phyloP scores from a whole-genome alignment of 2,888 invertebrate genomes.

The Lysandra bellargus region DNA sequence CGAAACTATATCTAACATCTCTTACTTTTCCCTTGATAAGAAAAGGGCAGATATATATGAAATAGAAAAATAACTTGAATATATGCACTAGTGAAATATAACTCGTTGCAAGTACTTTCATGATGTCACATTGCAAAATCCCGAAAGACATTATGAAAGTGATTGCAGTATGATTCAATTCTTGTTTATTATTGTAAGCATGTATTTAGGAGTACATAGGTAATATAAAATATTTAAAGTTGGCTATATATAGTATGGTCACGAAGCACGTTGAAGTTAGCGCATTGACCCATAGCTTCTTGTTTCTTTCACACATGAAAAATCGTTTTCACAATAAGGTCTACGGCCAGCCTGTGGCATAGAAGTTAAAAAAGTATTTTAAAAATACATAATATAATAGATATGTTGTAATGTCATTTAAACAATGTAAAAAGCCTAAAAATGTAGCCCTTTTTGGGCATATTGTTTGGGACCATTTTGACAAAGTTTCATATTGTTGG shows the following conservation, averaged over 20 bases:
- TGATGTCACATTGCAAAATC: not conserved
- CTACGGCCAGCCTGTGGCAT: too few relatives aligned
- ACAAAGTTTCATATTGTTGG: too few relatives aligned
- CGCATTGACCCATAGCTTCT: too few relatives aligned
- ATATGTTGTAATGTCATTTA: too few relatives aligned
- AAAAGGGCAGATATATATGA: not conserved
- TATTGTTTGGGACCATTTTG: too few relatives aligned
- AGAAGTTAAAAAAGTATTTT: too few relatives aligned
- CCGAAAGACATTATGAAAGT: not conserved
- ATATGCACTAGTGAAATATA: not conserved
- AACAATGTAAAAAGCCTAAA: too few relatives aligned
- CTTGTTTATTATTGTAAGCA: not conserved
- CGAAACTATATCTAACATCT: conserved; percentile 3
- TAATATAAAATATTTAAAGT: not conserved
- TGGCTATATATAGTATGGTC: not conserved
- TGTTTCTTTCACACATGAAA: too few relatives aligned
- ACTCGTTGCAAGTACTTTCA: not conserved
- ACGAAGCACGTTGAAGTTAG: too few relatives aligned
- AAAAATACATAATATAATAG: not conserved
- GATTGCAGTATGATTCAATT: not conserved
- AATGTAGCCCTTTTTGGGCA: too few relatives aligned
- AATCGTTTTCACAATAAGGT: too few relatives aligned
- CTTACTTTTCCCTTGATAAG: not conserved
- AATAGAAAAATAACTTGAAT: conserved; percentile 6
- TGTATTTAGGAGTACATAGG: not conserved